Conservation (phyloP, 2,113 vertebrate species). For the Eubucco bourcierii region DNA sequence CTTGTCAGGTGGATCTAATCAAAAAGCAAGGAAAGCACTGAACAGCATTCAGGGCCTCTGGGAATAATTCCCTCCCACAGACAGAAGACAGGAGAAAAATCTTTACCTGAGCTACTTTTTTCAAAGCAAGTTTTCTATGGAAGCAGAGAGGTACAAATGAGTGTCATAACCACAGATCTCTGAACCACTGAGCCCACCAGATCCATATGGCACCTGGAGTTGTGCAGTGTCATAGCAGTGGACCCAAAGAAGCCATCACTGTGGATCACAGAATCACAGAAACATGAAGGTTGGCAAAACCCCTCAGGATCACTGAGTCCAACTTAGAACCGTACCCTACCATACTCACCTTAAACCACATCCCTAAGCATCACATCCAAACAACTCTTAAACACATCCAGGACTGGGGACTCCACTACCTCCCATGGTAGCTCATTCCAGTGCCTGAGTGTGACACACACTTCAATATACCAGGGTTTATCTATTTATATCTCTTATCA, state of each 20-base stretch:
- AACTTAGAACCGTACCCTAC: too few species aligned
- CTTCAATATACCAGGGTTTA: neutral
- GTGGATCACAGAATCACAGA: neutral
- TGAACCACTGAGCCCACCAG: neutral
- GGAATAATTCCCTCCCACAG: neutral
- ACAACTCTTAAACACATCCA: too few species aligned
- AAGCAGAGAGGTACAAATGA: neutral
- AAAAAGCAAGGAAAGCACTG: slow-evolving; percentile 20
- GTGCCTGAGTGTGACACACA: neutral
- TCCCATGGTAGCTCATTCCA: too few species aligned
- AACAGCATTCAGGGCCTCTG: slow-evolving; percentile 7
- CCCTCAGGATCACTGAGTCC: too few species aligned
- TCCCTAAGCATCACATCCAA: too few species aligned
- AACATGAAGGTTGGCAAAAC: too few species aligned
- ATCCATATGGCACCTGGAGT: neutral
- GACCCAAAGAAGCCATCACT: neutral
- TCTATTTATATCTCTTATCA: neutral
- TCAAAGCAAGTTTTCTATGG: neutral
- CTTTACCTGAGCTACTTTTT: neutral
- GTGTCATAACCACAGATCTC: neutral
- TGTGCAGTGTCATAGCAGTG: neutral
- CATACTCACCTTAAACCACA: too few species aligned
- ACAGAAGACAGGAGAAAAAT: neutral
- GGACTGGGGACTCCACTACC: too few species aligned
- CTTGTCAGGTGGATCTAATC: neutral